Evolutionary conservation across 2,888 invertebrate genomes (phyloP).

Genomic region (Branchipolynoe longqiensis): DNA sequence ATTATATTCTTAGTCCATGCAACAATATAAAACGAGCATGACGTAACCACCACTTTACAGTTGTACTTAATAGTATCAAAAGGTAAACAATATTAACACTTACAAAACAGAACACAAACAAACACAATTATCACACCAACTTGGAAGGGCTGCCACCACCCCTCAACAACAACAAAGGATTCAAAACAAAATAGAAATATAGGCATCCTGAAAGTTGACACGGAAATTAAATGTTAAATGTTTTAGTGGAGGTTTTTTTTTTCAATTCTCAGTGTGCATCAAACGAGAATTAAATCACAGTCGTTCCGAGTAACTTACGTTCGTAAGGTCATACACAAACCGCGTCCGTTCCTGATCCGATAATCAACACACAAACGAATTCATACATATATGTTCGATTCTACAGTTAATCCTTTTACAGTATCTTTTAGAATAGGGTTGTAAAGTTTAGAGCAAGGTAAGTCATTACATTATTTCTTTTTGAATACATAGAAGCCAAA

Average conservation of each 20-base stretch:
- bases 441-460: too few relatives aligned
- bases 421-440: too few relatives aligned
- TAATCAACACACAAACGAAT: background rate
- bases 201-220: slow-evolving; percentile 12
- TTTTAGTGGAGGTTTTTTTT: too few relatives aligned
- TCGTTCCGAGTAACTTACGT: slow-evolving; percentile 18
- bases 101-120: background rate
- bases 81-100: background rate
- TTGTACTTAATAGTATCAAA: background rate
- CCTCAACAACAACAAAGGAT: background rate
- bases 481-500: too few relatives aligned
- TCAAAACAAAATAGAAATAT: background rate
- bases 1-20: too few relatives aligned
- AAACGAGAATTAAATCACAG: slow-evolving; percentile 3
- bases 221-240: slow-evolving; percentile 5
- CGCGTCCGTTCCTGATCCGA: slow-evolving; percentile 24
- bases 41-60: too few relatives aligned
- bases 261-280: background rate
- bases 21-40: too few relatives aligned
- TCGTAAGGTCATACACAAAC: slow-evolving; percentile 8
- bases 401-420: too few relatives aligned
- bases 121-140: too few relatives aligned
- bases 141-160: too few relatives aligned
- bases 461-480: too few relatives aligned
- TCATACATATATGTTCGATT: too few relatives aligned